Evolutionary conservation across 2,113 vertebrate species (phyloP).

Genomic region (Raja brachyura): DNA sequence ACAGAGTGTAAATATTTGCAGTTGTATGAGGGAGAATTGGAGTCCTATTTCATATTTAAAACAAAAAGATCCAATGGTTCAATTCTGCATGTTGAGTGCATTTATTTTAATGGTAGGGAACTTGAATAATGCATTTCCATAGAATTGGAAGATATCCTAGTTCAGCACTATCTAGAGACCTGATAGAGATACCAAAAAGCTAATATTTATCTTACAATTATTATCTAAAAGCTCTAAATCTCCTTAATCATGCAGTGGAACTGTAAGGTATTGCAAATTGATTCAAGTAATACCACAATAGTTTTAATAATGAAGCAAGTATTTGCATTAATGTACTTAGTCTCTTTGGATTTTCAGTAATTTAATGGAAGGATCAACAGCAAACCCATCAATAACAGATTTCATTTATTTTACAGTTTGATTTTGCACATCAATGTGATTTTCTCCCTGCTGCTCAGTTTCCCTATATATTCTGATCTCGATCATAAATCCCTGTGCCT

Average conservation of each 20-base stretch:
- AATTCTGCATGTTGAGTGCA: too few relatives aligned
- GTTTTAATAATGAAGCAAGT: not conserved
- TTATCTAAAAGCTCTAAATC: not conserved
- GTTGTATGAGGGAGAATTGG: not conserved
- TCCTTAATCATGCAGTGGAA: not conserved
- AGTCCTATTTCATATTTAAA: not conserved
- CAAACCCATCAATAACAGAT: not conserved
- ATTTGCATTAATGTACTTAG: not conserved
- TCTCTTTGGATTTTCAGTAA: not conserved
- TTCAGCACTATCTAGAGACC: not conserved
- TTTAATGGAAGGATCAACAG: not conserved
- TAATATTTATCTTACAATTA: not conserved
- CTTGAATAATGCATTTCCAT: not conserved
- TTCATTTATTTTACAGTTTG: not conserved
- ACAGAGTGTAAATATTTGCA: not conserved
- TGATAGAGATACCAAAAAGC: too few relatives aligned
- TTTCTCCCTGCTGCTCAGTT: not conserved
- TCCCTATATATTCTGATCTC: not conserved
- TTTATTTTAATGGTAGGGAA: not conserved
- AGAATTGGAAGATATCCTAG: not conserved
- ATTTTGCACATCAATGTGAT: not conserved
- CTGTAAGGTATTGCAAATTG: not conserved
- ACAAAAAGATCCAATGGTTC: not conserved
- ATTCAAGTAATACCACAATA: not conserved
- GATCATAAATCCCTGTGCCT: not conserved